Percentiles rank a stretch among this genome's conserved stretches.
These are phyloP conservation scores for Portevinia maculata DNA, from an alignment of 2,888 invertebrate genomes.

Conservation along the genomic window DNA sequence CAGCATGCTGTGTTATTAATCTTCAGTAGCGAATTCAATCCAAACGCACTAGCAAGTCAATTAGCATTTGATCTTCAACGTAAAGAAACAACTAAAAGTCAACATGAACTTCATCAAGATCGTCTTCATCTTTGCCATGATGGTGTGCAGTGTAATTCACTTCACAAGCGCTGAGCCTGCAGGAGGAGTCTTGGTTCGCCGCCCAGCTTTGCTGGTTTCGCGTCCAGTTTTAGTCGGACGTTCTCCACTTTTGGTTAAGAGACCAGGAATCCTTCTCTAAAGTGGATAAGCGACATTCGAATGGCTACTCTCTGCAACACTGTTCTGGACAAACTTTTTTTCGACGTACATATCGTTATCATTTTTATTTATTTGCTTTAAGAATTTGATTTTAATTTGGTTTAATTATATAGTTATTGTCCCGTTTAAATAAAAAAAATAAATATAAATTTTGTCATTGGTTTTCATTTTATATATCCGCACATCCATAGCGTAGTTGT, in stretches of 20 bases:
- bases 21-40: constrained; percentile 63
- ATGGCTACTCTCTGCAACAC: constrained; percentile 47
- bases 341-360: constrained; percentile 52
- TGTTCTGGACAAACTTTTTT: constrained; percentile 28
- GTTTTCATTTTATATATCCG: no score
- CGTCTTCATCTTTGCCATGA: constrained; percentile 58
- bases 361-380: constrained; percentile 49
- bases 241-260: constrained; percentile 60
- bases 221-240: constrained; percentile 65
- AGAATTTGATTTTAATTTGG: constrained; percentile 45
- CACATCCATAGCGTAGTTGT: no score
- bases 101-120: constrained; percentile 71
- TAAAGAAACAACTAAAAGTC: neutral
- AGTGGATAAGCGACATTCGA: constrained; percentile 5
- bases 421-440: constrained; percentile 48
- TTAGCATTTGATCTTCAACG: neutral
- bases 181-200: constrained; percentile 51
- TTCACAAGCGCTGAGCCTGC: constrained; percentile 65
- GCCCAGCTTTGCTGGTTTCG: constrained; percentile 59
- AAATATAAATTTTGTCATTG: neutral
- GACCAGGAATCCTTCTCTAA: constrained; percentile 67
- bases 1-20: constrained; percentile 36
- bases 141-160: constrained; percentile 58
- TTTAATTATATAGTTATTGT: constrained; percentile 50
- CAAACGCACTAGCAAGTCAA: constrained; percentile 49